Evolutionary conservation across 1,140 invertebrate species (phyloP), one percentile per base, ranked within the genome.

Genomic region (Neodiprion virginianus): DNA sequence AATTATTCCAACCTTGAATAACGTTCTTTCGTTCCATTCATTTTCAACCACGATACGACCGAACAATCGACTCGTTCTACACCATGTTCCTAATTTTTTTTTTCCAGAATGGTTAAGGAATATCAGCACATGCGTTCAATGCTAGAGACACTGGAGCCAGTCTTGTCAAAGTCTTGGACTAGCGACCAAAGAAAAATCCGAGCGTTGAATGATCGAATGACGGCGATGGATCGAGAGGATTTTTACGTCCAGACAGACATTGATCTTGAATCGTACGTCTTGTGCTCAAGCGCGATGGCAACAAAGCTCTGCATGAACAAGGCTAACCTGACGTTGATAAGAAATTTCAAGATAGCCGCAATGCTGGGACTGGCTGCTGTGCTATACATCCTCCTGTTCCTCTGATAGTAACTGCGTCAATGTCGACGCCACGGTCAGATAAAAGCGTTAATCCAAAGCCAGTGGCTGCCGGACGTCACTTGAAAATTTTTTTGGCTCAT

Each of bases 201-300:
- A 47, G 70, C 53, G n/a, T 73, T 86, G 0, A 74, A 79, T 8
- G 48, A 82, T 67, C 49, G 48, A 49, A 78, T 85, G 21, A 74
- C 48, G 12, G 48, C 49, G 4, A 65, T 80, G 48, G 84, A 86
- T 50, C 76, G 69, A 74, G 78, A 84, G 71, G 68, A 75, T 61
- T 84, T 83, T 80, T 78, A 82, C 28, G 71, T 86, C 67, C 28
- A 12, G 68, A 68, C 76, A 28, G 77, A 84, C 66, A 81, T 84
- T 53, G 85, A 86, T 75, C 68, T 86, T 12, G 85, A 86, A 73
- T 75, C 79, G 75, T 86, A 86, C 72, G 75, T 84, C 8, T 69
- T 86, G 4, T 86, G 84, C 48, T 72, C 79, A 0, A 81, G 83
- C 12, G 85, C 85, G 21, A 74, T 82, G 10, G 73, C 79, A 9